Conservation (phyloP, 2,797 vertebrate genomes). For the Adrianichthys oophorus region DNA sequence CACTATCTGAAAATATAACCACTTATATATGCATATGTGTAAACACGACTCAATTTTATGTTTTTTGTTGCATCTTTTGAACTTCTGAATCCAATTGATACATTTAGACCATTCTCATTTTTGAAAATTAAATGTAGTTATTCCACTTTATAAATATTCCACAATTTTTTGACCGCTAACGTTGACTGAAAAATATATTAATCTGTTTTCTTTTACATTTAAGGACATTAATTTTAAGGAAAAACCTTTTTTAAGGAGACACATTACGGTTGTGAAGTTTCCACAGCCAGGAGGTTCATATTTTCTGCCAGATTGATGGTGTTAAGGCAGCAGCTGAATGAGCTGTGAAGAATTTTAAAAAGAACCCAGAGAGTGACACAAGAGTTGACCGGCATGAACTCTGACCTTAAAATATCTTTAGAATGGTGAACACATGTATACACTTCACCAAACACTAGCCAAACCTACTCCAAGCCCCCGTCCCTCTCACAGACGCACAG, state of each 20-base stretch:
- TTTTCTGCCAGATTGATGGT: conserved; percentile 55
- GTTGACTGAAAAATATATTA: neutral
- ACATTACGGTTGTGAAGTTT: conserved; percentile 19
- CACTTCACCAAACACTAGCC: conserved; percentile 12
- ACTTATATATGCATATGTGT: too few species aligned
- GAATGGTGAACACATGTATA: conserved; percentile 39
- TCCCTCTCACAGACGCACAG: conserved; percentile 8
- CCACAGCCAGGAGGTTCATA: conserved; percentile 40
- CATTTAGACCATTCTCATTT: too few species aligned
- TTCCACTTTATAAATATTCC: neutral
- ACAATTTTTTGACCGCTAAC: neutral
- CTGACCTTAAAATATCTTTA: conserved; percentile 71
- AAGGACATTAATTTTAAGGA: too few species aligned
- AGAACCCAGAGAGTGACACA: conserved; percentile 69
- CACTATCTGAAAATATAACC: too few species aligned
- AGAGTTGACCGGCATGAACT: conserved; percentile 66
- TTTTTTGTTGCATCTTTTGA: too few species aligned
- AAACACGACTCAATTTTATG: too few species aligned
- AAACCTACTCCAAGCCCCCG: conserved; percentile 10
- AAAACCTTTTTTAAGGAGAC: neutral
- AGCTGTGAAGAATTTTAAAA: conserved; percentile 66
- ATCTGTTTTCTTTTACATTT: neutral
- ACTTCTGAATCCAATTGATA: too few species aligned
- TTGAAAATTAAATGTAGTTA: too few species aligned
- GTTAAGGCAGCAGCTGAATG: conserved; percentile 71